Percentiles rank a stretch among this genome's conserved stretches.
Evolutionary conservation across 2,113 vertebrate genomes (phyloP).

Genomic region (Burhinus bistriatus): DNA sequence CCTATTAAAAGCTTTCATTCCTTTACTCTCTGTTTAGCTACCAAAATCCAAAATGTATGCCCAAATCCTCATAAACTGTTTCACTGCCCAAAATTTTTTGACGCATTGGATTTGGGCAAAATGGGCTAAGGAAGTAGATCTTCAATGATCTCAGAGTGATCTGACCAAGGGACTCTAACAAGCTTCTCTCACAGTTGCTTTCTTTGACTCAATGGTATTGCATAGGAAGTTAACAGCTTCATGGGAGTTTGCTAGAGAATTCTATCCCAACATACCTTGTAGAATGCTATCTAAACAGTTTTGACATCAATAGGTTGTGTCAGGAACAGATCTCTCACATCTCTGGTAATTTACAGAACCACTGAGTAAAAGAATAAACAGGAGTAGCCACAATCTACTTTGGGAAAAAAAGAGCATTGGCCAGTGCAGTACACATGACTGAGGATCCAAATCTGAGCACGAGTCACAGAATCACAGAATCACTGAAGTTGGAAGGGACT

Average conservation of each 20-base stretch:
- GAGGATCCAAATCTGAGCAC: not conserved
- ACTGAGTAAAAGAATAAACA: not conserved
- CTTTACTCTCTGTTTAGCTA: not conserved
- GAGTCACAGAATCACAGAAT: not conserved
- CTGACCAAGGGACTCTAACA: not conserved
- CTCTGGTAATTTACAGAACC: not conserved
- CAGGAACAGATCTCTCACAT: not conserved
- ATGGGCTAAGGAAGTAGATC: not conserved
- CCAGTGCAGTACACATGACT: not conserved
- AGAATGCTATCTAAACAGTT: not conserved
- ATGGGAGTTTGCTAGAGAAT: not conserved
- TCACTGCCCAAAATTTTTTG: not conserved
- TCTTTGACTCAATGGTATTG: not conserved
- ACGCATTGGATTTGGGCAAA: not conserved
- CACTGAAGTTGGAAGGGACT: not conserved
- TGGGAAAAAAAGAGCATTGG: not conserved
- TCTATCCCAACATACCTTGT: not conserved
- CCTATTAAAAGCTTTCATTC: not conserved
- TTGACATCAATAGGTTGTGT: not conserved
- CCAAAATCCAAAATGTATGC: not conserved
- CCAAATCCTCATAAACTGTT: not conserved
- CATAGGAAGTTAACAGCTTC: not conserved
- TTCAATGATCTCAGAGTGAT: not conserved
- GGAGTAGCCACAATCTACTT: not conserved
- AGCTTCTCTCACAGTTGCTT: not conserved